Conservation (phyloP, 2,888 invertebrate species). For the Troides aeacus region DNA sequence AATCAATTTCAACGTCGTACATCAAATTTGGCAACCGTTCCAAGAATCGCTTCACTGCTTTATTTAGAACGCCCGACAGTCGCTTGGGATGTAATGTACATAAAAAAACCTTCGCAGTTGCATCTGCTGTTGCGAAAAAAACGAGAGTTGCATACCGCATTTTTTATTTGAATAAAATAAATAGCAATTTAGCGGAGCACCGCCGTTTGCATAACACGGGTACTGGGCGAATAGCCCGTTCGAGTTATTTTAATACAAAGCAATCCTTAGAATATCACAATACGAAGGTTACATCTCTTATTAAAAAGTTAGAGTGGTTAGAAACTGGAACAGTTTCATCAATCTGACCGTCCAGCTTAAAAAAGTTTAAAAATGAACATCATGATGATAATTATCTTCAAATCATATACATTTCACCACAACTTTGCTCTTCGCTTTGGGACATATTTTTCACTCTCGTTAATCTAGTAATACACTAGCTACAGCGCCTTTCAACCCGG, state of each 20-base stretch:
- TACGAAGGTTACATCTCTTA: too few relatives aligned
- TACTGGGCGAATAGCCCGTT: constrained; percentile 10
- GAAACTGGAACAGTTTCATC: too few relatives aligned
- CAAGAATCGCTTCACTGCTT: constrained; percentile 20
- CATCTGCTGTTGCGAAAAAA: constrained; percentile 54
- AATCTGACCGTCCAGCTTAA: too few relatives aligned
- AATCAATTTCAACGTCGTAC: constrained; percentile 35
- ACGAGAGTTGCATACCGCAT: constrained; percentile 49
- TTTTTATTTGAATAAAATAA: constrained; percentile 46
- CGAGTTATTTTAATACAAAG: neutral
- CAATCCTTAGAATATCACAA: neutral
- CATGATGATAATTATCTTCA: too few relatives aligned
- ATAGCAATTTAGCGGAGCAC: constrained; percentile 36
- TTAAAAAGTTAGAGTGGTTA: too few relatives aligned
- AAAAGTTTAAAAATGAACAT: too few relatives aligned
- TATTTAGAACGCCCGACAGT: constrained; percentile 36
- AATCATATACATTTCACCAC: too few relatives aligned
- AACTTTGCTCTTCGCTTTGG: too few relatives aligned
- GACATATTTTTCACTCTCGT: too few relatives aligned
- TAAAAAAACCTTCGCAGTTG: constrained; percentile 51
- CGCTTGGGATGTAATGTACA: constrained; percentile 48
- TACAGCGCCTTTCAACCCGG: too few relatives aligned
- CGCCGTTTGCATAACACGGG: constrained; percentile 38
- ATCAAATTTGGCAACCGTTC: constrained; percentile 35
- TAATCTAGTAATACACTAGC: too few relatives aligned